Percentiles rank a stretch among this genome's conserved stretches.
Evolutionary conservation across 2,113 vertebrate genomes (phyloP).

Genomic region (Balaenoptera acutorostrata): DNA sequence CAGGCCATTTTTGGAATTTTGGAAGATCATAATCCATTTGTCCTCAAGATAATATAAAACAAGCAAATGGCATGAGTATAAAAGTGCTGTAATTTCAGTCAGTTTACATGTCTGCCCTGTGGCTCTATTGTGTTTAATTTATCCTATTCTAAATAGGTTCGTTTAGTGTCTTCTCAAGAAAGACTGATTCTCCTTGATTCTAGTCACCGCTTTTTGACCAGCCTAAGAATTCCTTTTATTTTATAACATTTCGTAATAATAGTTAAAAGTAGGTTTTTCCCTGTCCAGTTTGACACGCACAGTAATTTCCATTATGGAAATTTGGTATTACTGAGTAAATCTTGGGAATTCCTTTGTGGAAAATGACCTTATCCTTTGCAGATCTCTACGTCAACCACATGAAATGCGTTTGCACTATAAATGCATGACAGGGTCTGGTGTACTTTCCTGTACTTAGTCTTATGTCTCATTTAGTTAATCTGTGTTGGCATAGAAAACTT

Average conservation of each 20-base stretch:
- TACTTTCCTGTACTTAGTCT: constrained; percentile 75
- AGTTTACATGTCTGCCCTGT: constrained; percentile 42
- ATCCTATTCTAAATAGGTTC: constrained; percentile 59
- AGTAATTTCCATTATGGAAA: constrained; percentile 65
- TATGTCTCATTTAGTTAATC: constrained; percentile 67
- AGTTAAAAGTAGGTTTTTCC: constrained; percentile 9
- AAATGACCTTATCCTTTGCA: constrained; percentile 56
- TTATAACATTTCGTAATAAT: constrained; percentile 44
- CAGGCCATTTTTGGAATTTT: constrained; percentile 58
- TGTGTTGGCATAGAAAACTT: constrained; percentile 48
- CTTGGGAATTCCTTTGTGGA: constrained; percentile 53
- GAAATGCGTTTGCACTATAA: constrained; percentile 45
- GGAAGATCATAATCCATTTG: constrained; percentile 48
- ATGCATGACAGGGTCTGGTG: constrained; percentile 58
- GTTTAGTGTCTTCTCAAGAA: constrained; percentile 59
- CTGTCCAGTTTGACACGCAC: constrained; percentile 3
- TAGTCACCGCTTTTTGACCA: constrained; percentile 54
- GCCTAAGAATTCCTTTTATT: not conserved
- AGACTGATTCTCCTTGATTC: constrained; percentile 53
- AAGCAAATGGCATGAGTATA: constrained; percentile 36
- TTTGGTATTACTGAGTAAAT: constrained; percentile 59
- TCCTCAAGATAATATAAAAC: constrained; percentile 58
- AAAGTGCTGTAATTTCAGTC: constrained; percentile 49
- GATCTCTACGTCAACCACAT: constrained; percentile 43
- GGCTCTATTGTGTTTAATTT: constrained; percentile 46